A percentile compares a stretch with the other conserved stretches of the same genome.
Conservation (phyloP, 1,140 invertebrate genomes). For the Brevipalpus yothersi region DNA sequence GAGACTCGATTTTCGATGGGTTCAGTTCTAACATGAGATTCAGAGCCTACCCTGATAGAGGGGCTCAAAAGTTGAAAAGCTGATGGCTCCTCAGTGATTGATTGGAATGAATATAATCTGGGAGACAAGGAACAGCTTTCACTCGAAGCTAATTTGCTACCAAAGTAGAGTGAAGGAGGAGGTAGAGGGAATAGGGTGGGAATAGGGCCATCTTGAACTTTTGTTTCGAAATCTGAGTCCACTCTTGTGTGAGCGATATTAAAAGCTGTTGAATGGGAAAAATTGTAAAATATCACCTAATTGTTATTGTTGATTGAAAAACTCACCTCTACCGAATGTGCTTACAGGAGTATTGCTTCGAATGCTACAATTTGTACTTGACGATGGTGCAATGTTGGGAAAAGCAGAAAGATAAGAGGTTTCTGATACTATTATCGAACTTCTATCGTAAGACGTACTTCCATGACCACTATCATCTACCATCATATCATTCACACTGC, state of each 20-base stretch:
- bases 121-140: background rate
- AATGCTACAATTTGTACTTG: background rate
- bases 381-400: background rate
- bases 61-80: no score
- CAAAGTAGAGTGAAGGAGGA: constrained; percentile 7
- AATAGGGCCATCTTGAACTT: background rate
- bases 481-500: background rate
- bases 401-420: background rate
- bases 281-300: background rate
- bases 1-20: no score
- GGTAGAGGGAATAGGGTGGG: background rate
- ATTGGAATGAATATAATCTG: background rate
- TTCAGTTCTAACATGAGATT: no score
- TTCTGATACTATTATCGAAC: background rate
- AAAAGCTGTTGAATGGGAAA: background rate
- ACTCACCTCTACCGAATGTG: background rate
- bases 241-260: background rate
- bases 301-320: background rate
- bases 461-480: background rate
- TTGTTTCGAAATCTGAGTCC: background rate
- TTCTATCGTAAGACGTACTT: background rate
- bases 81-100: background rate
- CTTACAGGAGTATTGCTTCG: background rate
- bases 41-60: no score
- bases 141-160: background rate